Evolutionary conservation across 2,113 vertebrate genomes (phyloP), one percentile per base, ranked within the genome.

Genomic region (Suricata suricatta): DNA sequence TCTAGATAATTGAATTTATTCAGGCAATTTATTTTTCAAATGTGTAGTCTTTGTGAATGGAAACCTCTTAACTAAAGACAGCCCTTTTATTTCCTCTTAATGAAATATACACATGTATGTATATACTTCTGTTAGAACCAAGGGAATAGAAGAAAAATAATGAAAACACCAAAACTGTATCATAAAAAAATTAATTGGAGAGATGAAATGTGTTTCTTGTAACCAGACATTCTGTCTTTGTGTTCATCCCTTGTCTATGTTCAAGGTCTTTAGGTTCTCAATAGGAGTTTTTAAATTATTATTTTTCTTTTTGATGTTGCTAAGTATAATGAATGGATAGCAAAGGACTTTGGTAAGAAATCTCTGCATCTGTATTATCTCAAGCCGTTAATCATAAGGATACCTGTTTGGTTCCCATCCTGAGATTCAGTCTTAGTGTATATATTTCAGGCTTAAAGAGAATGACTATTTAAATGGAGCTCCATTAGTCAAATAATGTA

Each of bases 221-320:
- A 98, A 96, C 93, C 90, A 97, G 89, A 95, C 97, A 95, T 31
- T 72, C 23, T 95, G 79, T 92, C 95, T 98, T 98, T 97, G 90
- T 96, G 66, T 88, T 98, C 88, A 96, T 79, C 81, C 69, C 90
- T 95, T 74, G 9, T 97, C 84, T 98, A 68, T 88, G 90, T 95
- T 98, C 82, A 98, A 98, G 97, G 98, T 98, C 98, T 98, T 79
- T 96, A 96, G 94, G 84, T 98, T 79, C 98, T 98, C 98, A 63
- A 54, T 95, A 74, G 98, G 98, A 97, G 97, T 81, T 98, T 98
- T 98, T 98, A 92, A 98, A 98, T 99, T 98, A 98, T 98, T 97
- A 98, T 98, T 98, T 97, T 98, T 88, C 98, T 98, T 94, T 98
- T 98, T 98, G 98, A 98, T 98, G 88, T 98, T 96, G 85, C 97